Evolutionary conservation across 2,113 vertebrate species (phyloP), one percentile per base, ranked within the genome.

Genomic region (Falcunculus frontatus): DNA sequence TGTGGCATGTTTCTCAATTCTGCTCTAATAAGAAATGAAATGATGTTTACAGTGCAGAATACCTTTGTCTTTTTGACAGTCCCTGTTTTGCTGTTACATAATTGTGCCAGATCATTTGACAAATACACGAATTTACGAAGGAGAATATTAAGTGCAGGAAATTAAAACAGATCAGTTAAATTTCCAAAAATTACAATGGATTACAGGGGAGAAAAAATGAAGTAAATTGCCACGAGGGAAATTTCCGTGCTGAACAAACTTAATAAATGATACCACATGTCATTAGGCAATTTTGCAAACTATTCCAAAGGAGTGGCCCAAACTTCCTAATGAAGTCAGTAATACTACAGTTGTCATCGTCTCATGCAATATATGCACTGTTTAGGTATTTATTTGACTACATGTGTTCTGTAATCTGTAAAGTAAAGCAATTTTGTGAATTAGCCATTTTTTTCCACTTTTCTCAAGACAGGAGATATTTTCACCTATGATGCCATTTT

Each of bases 401-500:
- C 7, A 16, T 64, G 23, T 72, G 47, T 64, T 86, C 29, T 74
- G 42, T 68, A 73, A 87, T n/a, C 16, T 84, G n/a, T 67, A 32
- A 59, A 90, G 15, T 74, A 86, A 59, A 93, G 19, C n/a, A 64
- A 13, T 55, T 63, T 14, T 80, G 39, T 18, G 9, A 65, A 20
- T 44, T 69, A 80, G 63, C 13, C 13, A 17, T 55, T 83, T 89
- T 89, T 82, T 62, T 11, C 32, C n/a, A 22, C 57, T 90, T 94
- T 68, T 96, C 89, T 95, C 59, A 95, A 98, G 98, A 72, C 97
- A 92, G 98, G 96, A 84, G 27, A 91, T 21, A 42, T 87, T 96
- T 97, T 97, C 68, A 91, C 96, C 64, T 98, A 98, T 1, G 98
- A 98, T 89, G 96, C 97, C 50, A 20, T 98, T 67, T 98, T 98